These are phyloP conservation scores for Iselma pallidipennis DNA, from an alignment of 2,888 invertebrate genomes.

Conservation along the genomic window DNA sequence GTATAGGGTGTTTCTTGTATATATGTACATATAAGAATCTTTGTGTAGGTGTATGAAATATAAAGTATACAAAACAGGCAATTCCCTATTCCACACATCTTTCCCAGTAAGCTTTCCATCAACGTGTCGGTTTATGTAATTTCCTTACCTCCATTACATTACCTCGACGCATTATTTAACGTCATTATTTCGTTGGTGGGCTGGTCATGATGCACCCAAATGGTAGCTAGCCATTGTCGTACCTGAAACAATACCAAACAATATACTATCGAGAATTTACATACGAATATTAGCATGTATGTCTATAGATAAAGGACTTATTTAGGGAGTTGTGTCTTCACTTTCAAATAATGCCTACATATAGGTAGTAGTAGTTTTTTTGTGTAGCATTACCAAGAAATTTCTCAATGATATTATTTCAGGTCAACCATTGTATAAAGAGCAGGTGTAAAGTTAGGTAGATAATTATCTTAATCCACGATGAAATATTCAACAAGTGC, in stretches of 20 bases:
- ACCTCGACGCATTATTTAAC: constrained; percentile 44
- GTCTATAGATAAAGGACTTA: not conserved
- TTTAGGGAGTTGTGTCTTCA: not conserved
- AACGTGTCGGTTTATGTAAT: too few relatives aligned
- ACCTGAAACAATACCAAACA: constrained; percentile 22
- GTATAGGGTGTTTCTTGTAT: too few relatives aligned
- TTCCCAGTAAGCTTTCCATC: too few relatives aligned
- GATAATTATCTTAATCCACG: not conserved
- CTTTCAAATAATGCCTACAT: too few relatives aligned
- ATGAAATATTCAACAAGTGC: not conserved
- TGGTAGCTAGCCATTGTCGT: constrained; percentile 23
- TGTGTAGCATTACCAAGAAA: too few relatives aligned
- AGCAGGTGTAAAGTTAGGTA: not conserved
- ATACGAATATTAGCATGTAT: too few relatives aligned
- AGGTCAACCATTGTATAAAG: not conserved
- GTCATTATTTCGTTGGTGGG: constrained; percentile 39
- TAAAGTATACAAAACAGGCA: too few relatives aligned
- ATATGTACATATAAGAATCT: too few relatives aligned
- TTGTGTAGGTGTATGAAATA: too few relatives aligned
- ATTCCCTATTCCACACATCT: too few relatives aligned
- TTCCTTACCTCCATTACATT: constrained; percentile 47
- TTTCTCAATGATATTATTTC: too few relatives aligned
- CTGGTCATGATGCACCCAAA: constrained; percentile 37
- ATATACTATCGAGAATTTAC: constrained; percentile 7
- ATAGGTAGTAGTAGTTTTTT: too few relatives aligned